Base-by-base conservation (phyloP, 1,140 invertebrate genomes). In the Calliphora vicina region DNA sequence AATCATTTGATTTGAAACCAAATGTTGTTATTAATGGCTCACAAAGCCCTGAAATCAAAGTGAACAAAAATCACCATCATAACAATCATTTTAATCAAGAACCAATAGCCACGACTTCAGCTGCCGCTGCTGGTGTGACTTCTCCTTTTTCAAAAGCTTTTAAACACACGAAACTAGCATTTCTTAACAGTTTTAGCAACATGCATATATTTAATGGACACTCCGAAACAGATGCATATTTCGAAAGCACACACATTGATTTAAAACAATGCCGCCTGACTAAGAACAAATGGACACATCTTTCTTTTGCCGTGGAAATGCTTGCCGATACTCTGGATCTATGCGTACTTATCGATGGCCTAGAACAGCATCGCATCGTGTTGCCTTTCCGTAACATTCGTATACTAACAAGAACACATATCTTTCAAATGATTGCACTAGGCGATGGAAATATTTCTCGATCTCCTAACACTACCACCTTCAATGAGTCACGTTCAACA, bases 161-260 rank as follows among this genome's bases (percentile, higher is more conserved):
- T 0, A 88, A 90, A 78, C 88, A 88, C 15, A 90, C 89, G 6
- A 90, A 89, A 80, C 29, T 86, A 29, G 89, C 86, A 1, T 67
- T 90, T 50, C 85, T 89, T 1, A 90, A 88, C 45, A 89, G 89
- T 50, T 88, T 90, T 50, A 88, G 85, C 0, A 86, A 89, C n/a
- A 90, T 90, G 83, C 83, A 84, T 82, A 15, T 84, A 10, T 84
- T 84, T 25, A 84, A 84, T 13, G 81, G 71, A 17, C 80, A 84
- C 17, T 26, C 72, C 2, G 43, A 84, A 13, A 45, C 29, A 15
- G 27, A 67, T 23, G 81, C 43, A 17, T 25, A 78, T 15, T 82
- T 4, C 15, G 87, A 88, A 20, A 85, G 85, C 27, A 84, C 84
- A 12, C 82, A 82, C 2, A 78, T 87, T 17, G 85, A 87, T 25